Base-by-base conservation (phyloP, 2,113 vertebrate genomes). In the Ceuthmochares aereus region DNA sequence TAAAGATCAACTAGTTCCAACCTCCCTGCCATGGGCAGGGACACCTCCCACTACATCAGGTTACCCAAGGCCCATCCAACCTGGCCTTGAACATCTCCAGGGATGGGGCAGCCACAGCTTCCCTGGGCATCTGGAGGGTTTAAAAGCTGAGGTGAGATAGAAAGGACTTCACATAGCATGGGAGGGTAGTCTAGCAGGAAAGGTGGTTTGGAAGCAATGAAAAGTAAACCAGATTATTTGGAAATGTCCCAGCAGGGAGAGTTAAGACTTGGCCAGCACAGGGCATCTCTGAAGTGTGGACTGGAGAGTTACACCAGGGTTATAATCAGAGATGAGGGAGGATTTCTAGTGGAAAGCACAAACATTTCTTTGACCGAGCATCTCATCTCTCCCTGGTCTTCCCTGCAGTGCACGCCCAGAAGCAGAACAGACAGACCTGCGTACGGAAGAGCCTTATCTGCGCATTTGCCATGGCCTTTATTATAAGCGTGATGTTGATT, bases 391-490 rank as follows among this genome's bases (percentile, higher is more conserved):
- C 23, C 54, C 23, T 4, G 25, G 15, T 56, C 30, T 80, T 25
- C 84, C 88, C 86, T 58, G 30, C 97, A 99, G 99, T 99, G 95
- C 99, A 99, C 67, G 99, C 99, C 29, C 99, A 99, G 93, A 99
- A 99, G 97, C 99, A 99, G 98, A 99, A 99, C 98, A 98, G 99
- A 12, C 99, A 99, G 98, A 99, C 99, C 37, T 99, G 99, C 3
- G 99, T 99, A 84, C 98, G 99, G 96, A 99, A 99, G 98, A 99
- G 99, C 97, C 99, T 99, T 96, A 99, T 99, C 97, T 99, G 99
- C 95, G 99, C 99, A 42, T 99, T 99, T n/a, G 99, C 99, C 97
- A 99, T 99, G 99, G 99, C 99, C 94, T 99, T 99, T 98, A 99
- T 99, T 97, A 99, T 99, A 96, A 99, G 99, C 47, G 99, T 99